These are phyloP conservation scores for Tipula helvola DNA, from an alignment of 2,888 invertebrate species.

Conservation along the genomic window DNA sequence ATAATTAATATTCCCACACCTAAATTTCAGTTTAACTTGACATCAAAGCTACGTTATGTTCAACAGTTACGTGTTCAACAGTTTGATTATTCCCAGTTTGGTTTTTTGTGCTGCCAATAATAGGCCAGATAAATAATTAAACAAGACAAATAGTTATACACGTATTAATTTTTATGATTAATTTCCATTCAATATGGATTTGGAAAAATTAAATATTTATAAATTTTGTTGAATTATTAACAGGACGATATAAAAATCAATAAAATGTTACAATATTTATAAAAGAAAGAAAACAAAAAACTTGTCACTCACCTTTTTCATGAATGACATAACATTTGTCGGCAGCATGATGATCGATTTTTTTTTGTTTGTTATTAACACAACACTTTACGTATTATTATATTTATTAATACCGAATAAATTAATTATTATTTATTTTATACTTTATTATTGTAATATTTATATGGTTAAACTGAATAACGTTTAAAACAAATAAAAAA, in stretches of 20 bases:
- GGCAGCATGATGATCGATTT: slow-evolving; percentile 60
- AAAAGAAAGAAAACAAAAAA: not conserved
- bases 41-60: too few relatives aligned
- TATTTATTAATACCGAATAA: not conserved
- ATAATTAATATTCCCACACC: too few relatives aligned
- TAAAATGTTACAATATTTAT: not conserved
- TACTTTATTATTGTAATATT: not conserved
- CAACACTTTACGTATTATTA: not conserved
- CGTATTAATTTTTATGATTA: not conserved
- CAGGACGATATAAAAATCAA: not conserved
- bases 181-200: not conserved
- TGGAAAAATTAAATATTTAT: not conserved
- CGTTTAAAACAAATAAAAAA: not conserved
- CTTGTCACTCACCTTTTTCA: slow-evolving; percentile 68
- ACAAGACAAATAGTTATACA: not conserved
- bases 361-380: slow-evolving; percentile 11
- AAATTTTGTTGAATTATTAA: not conserved
- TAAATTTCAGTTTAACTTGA: too few relatives aligned
- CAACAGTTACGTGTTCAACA: not conserved
- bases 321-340: slow-evolving; percentile 81
- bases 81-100: not conserved
- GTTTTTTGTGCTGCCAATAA: not conserved
- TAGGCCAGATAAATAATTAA: not conserved
- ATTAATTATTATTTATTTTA: not conserved
- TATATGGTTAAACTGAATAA: not conserved